Evolutionary conservation across 2,888 invertebrate genomes (phyloP), one percentile per base, ranked within the genome.

Genomic region (Selenia dentaria): DNA sequence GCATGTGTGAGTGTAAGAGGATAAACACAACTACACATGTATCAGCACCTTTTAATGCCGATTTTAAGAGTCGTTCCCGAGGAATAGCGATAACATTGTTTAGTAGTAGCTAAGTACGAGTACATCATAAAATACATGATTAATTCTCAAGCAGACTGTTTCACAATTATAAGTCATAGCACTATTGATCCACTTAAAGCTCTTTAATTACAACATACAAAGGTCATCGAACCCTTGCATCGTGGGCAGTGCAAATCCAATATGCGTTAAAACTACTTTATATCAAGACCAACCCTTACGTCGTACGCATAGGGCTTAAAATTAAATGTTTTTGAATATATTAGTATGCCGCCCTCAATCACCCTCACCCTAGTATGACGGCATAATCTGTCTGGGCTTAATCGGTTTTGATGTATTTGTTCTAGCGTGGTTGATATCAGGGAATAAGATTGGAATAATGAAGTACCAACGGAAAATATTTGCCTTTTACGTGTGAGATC

Each of bases 311-410:
- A 60, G 39, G 43, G 51, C 59, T 49, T 35, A 47, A 51, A 54
- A 54, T 66, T 26, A 22, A 18, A 11, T 32, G 29, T 29, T 34
- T 29, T 10, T 12, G 1, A 10, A 0, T 13, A 9, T 12, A 22
- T 6, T 42, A 44, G 33, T 41, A 49, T 57, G 45, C 60, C 61
- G 48, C 63, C 76, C 71, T 66, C 51, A 44, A 59, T 66, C 69
- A 67, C 79, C 78, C 80, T 78, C 79, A 59, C 79, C 76, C 80
- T 51, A 22, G 22, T 22, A 61, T 69, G 69, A 74, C 65, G 70
- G 63, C 64, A 57, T 78, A 75, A 79, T 80, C 78, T 69, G 85
- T 78, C 79, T 83, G 83, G 74, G 70, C 76, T 68, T 83, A 83
- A 86, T 84, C 72, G 70, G 62, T 70, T 69, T 65, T 74, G 78